These are phyloP conservation scores for Lutraria lutraria DNA, from an alignment of 2,888 invertebrate genomes.

Conservation along the genomic window DNA sequence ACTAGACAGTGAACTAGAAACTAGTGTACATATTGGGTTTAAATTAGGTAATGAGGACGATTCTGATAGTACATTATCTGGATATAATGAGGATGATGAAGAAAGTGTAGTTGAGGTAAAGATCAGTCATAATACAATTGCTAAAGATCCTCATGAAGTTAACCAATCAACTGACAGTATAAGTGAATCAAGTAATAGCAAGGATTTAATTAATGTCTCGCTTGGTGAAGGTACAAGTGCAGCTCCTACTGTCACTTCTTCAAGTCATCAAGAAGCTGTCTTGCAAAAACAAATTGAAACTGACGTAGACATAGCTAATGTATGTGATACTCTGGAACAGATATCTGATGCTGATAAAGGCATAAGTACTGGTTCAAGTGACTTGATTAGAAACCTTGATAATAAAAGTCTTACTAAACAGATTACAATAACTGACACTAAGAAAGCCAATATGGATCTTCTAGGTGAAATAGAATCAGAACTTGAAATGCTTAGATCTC, in stretches of 20 bases:
- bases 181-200: neutral
- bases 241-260: neutral
- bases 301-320: neutral
- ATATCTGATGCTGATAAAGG: neutral
- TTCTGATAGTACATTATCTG: constrained; percentile 39
- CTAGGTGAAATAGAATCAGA: constrained; percentile 25
- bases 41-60: constrained; percentile 24
- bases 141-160: neutral
- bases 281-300: neutral
- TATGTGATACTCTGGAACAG: neutral
- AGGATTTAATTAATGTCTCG: neutral
- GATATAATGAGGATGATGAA: neutral
- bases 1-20: constrained; percentile 55
- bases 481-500: constrained; percentile 20
- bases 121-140: neutral
- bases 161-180: neutral
- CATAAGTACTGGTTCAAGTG: neutral
- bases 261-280: neutral
- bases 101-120: constrained; percentile 11
- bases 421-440: neutral
- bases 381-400: neutral
- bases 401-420: neutral
- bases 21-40: constrained; percentile 38
- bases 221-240: neutral
- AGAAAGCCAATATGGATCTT: neutral